Base-by-base conservation (phyloP, 2,113 vertebrate genomes). In the Chionis minor region DNA sequence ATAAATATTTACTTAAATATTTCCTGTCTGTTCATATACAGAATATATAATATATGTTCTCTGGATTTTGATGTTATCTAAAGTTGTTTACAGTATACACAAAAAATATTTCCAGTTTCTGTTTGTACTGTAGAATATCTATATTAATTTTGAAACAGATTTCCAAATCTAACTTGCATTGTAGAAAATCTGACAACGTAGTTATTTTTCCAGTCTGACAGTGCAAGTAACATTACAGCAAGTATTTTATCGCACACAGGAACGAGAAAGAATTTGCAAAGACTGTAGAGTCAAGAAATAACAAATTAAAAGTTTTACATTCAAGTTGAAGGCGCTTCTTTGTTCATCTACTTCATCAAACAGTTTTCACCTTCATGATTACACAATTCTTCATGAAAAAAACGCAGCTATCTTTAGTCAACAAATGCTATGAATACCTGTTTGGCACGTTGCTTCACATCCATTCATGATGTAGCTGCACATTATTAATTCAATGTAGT, bases 381-480 rank as follows among this genome's bases (percentile, higher is more conserved):
- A 56, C 5, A 9, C 61, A 16, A 6, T 35, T 47, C 80, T 69
- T 59, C 26, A 44, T 33, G 4, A 47, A 65, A 69, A 67, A 72
- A 49, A 7, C 1, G 1, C 20, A 65, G 9, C 10, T 16, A 24
- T 27, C 20, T 49, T 82, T 32, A 74, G 35, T 55, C 1, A 0
- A 59, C 4, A 63, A 58, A 13, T 32, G 27, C 28, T 54, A 54
- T 15, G 33, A 63, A 28, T 69, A 81, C 42, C 38, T 38, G 2
- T 33, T 78, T 69, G 49, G 12, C 26, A 18, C 44, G 26, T 54
- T 69, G 44, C 7, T 70, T 86, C 49, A 69, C 20, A 49, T 73
- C 38, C 63, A 17, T 38, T 73, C n/a, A 38, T 78, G 17, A 42
- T 40, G 54, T 28, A 78, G 23, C 14, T 38, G 35, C 55, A 47